Evolutionary conservation across 1,140 invertebrate species (phyloP), one percentile per base, ranked within the genome.

Genomic region (Tenebrio molitor): DNA sequence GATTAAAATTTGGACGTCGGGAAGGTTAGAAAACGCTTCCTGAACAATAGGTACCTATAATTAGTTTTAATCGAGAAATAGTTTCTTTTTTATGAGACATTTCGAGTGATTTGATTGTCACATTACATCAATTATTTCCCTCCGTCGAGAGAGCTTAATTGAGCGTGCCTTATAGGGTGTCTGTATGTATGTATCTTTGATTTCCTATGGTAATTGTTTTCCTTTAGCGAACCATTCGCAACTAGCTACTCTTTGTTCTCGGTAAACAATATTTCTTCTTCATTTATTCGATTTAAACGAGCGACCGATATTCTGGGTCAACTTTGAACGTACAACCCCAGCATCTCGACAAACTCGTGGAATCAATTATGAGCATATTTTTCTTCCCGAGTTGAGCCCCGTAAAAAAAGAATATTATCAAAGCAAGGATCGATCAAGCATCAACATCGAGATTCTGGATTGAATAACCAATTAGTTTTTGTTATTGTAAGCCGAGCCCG

Each of bases 401-500:
- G 29, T 4, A 23, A 53, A 53, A 53, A 53, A 10, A 8, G 46
- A 21, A 53, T 53, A 53, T 53, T 53, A 53, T 53, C 19, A 53
- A 53, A 53, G 46, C 17, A 23, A 53, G 23, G 46, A 53, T 53
- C 46, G 46, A 53, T 53, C 46, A 53, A 53, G 17, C 46, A 19
- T 53, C 46, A 53, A 53, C 46, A 53, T 53, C 46, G 46, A 19
- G 46, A 53, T 21, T 53, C 46, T 21, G 46, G 46, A 53, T 53
- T 53, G 46, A 53, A 53, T 53, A 53, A 53, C 46, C 46, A 53
- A 53, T 53, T 53, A 53, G 46, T 53, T 53, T 53, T 53, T 53
- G 46, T 53, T 53, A 53, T 53, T 53, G 46, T 23, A 53, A 53
- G 46, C 46, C 46, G 46, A 53, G 46, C 17, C 46, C 21, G 7